Conservation (phyloP, 2,113 vertebrate genomes). For the Raja brachyura region DNA sequence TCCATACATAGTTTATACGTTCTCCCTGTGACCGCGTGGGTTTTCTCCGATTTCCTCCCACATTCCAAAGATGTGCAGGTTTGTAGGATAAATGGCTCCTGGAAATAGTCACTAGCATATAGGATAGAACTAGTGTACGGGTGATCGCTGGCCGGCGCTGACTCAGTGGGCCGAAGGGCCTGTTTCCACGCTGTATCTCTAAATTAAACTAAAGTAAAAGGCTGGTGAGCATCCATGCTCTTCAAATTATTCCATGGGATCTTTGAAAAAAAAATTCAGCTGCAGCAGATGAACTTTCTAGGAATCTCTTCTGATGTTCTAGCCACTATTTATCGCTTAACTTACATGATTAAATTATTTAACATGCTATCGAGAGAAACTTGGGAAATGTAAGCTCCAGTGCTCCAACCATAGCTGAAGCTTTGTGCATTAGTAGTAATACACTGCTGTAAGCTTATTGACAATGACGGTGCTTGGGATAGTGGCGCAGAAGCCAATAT, state of each 20-base stretch:
- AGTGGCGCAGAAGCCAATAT: background rate
- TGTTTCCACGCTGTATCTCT: too few relatives aligned
- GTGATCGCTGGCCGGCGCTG: too few relatives aligned
- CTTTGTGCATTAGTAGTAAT: background rate
- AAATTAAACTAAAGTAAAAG: background rate
- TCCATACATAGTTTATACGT: too few relatives aligned
- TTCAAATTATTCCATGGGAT: background rate
- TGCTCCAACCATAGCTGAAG: background rate
- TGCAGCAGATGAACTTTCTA: background rate
- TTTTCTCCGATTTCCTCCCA: too few relatives aligned
- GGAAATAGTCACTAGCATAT: too few relatives aligned
- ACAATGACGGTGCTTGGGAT: background rate
- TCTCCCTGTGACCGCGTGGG: too few relatives aligned
- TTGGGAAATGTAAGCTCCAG: background rate
- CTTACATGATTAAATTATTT: background rate
- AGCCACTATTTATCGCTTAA: background rate
- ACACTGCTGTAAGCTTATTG: background rate
- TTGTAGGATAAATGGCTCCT: too few relatives aligned
- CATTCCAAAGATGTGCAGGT: too few relatives aligned
- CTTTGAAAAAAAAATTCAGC: background rate
- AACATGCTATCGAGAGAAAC: background rate
- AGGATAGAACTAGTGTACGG: too few relatives aligned
- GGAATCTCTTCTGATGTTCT: background rate
- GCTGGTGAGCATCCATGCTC: background rate
- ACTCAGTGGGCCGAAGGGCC: too few relatives aligned